A percentile compares a stretch with the other conserved stretches of the same genome.
Conservation (phyloP, 2,113 vertebrate species). For the Tachycineta bicolor region DNA sequence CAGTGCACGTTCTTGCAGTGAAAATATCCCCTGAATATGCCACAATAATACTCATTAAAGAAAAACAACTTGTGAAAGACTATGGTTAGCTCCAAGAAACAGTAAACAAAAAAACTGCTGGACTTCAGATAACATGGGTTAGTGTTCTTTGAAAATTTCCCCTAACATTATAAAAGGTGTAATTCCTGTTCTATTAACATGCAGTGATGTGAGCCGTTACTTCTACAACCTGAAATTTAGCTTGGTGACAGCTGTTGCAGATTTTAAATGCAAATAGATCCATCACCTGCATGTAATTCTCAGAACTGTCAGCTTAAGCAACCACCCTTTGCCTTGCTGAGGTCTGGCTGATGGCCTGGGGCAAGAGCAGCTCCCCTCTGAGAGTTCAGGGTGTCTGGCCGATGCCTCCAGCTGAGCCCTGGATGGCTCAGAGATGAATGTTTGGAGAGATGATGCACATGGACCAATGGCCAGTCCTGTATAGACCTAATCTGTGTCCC, state of each 20-base stretch:
- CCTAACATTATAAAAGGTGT: background rate
- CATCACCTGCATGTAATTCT: background rate
- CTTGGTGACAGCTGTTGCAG: background rate
- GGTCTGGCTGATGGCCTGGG: background rate
- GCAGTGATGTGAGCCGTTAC: background rate
- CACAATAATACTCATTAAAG: background rate
- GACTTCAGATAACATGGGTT: background rate
- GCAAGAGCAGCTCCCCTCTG: background rate
- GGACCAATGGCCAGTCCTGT: rapidly evolving
- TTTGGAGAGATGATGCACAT: background rate
- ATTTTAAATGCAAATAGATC: background rate
- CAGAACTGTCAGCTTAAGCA: background rate
- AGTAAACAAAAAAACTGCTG: background rate
- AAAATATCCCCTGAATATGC: background rate
- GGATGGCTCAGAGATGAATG: background rate
- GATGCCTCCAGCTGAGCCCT: background rate
- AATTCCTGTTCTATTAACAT: background rate
- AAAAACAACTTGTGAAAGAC: background rate
- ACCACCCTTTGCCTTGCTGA: background rate
- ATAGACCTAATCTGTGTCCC: background rate
- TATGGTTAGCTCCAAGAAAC: background rate
- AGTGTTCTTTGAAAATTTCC: background rate
- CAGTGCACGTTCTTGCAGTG: background rate
- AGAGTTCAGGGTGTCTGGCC: background rate
- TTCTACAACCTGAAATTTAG: background rate